Evolutionary conservation across 2,888 invertebrate species (phyloP), one percentile per base, ranked within the genome.

Genomic region (Hemistola chrysoprasaria): DNA sequence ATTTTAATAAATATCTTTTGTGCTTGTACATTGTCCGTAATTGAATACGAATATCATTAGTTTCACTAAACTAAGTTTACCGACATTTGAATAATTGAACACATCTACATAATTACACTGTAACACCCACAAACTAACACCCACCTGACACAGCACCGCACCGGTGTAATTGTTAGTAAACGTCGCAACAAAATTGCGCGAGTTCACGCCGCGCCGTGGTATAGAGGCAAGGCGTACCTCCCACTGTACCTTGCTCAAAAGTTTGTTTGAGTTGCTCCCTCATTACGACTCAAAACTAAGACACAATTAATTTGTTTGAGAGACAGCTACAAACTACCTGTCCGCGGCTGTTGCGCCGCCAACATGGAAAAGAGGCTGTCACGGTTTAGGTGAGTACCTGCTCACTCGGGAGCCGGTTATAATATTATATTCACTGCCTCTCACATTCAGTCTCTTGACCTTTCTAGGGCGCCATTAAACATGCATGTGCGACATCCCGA

Each of bases 271-370:
- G 74, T 71, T 71, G 60, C 62, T 73, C 72, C 71, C 73, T 76
- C 71, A 77, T 80, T 77, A 77, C 80, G 59, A 69, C 73, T 81
- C 76, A 74, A 77, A 82, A 78, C 75, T 77, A 72, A 83, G 78
- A 77, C 78, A 79, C 78, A 83, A 85, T 85, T 86, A 85, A 85
- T 85, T 86, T 83, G 74, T 79, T 84, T 82, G 80, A 78, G 77
- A 78, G 86, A 82, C 80, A 82, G 80, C 74, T 78, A 81, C 83
- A 80, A 85, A 86, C 78, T 80, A 84, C 78, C 82, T 85, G 81
- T 78, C 79, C 71, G 65, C 69, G 64, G 63, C 62, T 66, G 75
- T 75, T 77, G 50, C 71, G 73, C 62, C 60, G 70, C 57, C 69
- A 73, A 82, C 66, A 81, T 79, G 59, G 69, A 69, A 78, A 81